Percentiles rank a stretch among this genome's conserved stretches.
Evolutionary conservation across 2,797 vertebrate genomes (phyloP).

Genomic region (Vespertilio murinus): DNA sequence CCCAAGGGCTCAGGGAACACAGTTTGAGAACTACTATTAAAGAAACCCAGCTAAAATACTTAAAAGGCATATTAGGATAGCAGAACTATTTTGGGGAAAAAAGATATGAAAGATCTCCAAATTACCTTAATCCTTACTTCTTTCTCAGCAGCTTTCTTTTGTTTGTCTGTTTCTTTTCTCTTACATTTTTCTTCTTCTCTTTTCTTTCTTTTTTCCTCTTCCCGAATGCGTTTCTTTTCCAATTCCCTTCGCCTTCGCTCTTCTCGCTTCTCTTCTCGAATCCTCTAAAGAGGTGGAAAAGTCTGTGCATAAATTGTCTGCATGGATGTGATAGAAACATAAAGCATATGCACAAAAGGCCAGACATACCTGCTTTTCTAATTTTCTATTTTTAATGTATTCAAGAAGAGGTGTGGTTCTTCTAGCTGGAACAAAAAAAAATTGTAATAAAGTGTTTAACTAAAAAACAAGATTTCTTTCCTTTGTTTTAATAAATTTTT

Average conservation of each 20-base stretch:
- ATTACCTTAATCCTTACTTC: conserved; percentile 95
- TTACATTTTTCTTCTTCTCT: conserved; percentile 95
- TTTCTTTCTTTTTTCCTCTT: conserved; percentile 96
- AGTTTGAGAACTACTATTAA: not conserved
- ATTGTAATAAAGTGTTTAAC: conserved; percentile 77
- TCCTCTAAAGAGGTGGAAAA: conserved; percentile 87
- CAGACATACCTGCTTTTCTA: conserved; percentile 96
- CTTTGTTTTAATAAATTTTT: conserved; percentile 48
- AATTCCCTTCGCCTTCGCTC: conserved; percentile 93
- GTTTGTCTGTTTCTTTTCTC: conserved; percentile 94
- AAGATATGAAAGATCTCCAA: not conserved
- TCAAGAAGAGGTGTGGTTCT: conserved; percentile 97
- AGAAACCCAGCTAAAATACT: not conserved
- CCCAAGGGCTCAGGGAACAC: not conserved
- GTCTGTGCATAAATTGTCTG: conserved; percentile 51
- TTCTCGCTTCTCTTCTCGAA: conserved; percentile 97
- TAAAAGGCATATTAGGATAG: not conserved
- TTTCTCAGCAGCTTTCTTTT: conserved; percentile 93
- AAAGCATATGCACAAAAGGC: conserved; percentile 74
- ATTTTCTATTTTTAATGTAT: conserved; percentile 99
- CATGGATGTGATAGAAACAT: conserved; percentile 37
- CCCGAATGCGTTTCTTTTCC: conserved; percentile 94
- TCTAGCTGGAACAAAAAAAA: conserved; percentile 91
- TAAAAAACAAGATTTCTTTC: conserved; percentile 77
- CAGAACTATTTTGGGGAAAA: not conserved